A percentile compares a stretch with the other conserved stretches of the same genome.
Evolutionary conservation across 2,797 vertebrate species (phyloP).

Genomic region (Acanthiza pusilla): DNA sequence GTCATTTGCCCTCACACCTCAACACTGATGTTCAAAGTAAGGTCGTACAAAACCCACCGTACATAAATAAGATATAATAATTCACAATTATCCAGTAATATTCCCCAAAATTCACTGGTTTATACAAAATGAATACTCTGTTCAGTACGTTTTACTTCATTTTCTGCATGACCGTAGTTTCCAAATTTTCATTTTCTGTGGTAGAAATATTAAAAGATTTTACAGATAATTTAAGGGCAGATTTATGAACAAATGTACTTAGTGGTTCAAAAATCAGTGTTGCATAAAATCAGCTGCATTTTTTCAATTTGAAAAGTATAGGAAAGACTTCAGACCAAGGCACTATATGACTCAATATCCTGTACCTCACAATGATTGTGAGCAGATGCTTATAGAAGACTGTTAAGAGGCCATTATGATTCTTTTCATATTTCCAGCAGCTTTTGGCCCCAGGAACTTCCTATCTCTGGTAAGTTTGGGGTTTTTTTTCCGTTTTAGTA

Average conservation of each 20-base stretch:
- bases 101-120: background rate
- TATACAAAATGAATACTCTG: background rate
- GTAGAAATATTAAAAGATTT: background rate
- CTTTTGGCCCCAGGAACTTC: background rate
- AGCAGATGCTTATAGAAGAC: background rate
- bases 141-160: background rate
- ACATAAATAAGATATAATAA: background rate
- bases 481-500: background rate
- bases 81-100: background rate
- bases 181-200: background rate
- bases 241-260: background rate
- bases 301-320: background rate
- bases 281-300: background rate
- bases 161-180: background rate
- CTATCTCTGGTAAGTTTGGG: background rate
- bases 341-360: background rate
- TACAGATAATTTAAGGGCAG: background rate
- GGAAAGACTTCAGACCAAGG: background rate
- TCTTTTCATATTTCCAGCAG: background rate
- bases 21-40: background rate
- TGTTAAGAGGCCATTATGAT: background rate
- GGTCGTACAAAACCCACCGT: background rate
- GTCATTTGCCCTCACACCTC: background rate
- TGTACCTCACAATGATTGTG: background rate
- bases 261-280: background rate